phyloP scores from a whole-genome alignment of 1,140 invertebrate genomes.

The Streblospio benedicti region DNA sequence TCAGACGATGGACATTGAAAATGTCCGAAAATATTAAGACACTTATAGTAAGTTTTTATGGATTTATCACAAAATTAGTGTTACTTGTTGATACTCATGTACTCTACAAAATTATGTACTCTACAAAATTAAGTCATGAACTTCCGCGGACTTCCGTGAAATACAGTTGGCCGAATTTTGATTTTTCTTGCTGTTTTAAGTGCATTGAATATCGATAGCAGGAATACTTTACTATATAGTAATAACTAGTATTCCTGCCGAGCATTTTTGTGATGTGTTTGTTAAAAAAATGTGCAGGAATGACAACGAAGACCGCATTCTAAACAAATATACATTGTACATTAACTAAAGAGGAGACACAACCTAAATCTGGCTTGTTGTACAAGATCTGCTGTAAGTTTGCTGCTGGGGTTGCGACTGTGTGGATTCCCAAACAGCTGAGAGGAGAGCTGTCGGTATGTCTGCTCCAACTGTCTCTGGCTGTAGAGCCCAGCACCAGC shows the following conservation, averaged over 20 bases:
- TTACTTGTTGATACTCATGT: too few species aligned
- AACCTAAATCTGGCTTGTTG: slow-evolving; percentile 71
- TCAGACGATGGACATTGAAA: too few species aligned
- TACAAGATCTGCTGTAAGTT: slow-evolving; percentile 65
- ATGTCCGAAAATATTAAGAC: too few species aligned
- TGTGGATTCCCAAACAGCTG: slow-evolving; percentile 84
- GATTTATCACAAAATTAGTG: too few species aligned
- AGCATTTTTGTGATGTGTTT: too few species aligned
- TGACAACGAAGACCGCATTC: not conserved
- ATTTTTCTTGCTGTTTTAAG: too few species aligned
- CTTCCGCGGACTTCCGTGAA: not conserved
- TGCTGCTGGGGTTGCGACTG: slow-evolving; percentile 59
- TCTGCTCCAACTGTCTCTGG: slow-evolving; percentile 59
- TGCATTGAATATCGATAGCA: too few species aligned
- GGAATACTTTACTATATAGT: too few species aligned
- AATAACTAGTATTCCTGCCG: too few species aligned
- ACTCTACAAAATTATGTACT: slow-evolving; percentile 2
- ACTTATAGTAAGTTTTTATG: too few species aligned
- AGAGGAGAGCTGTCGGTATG: slow-evolving; percentile 56
- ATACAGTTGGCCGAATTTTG: too few species aligned
- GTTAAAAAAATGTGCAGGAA: too few species aligned
- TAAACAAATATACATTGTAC: not conserved
- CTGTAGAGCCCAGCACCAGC: slow-evolving; percentile 78
- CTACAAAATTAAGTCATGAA: not conserved
- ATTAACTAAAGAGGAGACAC: not conserved